Evolutionary conservation across 2,797 vertebrate species (phyloP).

Genomic region (Falco rusticolus): DNA sequence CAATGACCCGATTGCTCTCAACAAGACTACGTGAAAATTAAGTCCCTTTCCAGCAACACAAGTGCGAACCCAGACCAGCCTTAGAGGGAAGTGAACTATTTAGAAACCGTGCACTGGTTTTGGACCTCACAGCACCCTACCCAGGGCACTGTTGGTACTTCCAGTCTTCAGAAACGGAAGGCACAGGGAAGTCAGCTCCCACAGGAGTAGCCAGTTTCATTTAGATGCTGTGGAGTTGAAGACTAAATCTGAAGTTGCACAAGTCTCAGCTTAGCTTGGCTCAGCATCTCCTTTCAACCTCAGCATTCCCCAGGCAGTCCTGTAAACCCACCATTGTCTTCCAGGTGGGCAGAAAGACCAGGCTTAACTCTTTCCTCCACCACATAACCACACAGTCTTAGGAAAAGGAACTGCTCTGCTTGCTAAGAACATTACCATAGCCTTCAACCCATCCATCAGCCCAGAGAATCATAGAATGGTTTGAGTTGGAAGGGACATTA

Average conservation of each 20-base stretch:
- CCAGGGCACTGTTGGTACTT: background rate
- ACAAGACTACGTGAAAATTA: background rate
- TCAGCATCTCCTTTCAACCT: background rate
- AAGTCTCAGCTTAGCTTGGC: background rate
- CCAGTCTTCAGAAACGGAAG: background rate
- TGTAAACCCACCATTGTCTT: background rate
- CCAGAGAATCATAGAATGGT: background rate
- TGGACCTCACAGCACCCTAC: background rate
- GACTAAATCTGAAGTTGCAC: background rate
- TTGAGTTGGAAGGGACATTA: background rate
- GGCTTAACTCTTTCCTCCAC: background rate
- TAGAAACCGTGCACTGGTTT: background rate
- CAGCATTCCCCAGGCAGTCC: background rate
- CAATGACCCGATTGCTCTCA: background rate
- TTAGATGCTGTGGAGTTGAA: fast-evolving
- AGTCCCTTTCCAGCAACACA: background rate
- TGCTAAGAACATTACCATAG: background rate
- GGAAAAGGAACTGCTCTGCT: background rate
- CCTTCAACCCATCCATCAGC: background rate
- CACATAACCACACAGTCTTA: fast-evolving
- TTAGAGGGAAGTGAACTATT: background rate
- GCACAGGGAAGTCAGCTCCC: background rate
- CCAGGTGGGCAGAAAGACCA: background rate
- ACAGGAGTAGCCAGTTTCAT: background rate
- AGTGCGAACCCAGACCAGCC: background rate